Base-by-base conservation (phyloP, 2,888 invertebrate species). In the Mesorhabditis sp. region DNA sequence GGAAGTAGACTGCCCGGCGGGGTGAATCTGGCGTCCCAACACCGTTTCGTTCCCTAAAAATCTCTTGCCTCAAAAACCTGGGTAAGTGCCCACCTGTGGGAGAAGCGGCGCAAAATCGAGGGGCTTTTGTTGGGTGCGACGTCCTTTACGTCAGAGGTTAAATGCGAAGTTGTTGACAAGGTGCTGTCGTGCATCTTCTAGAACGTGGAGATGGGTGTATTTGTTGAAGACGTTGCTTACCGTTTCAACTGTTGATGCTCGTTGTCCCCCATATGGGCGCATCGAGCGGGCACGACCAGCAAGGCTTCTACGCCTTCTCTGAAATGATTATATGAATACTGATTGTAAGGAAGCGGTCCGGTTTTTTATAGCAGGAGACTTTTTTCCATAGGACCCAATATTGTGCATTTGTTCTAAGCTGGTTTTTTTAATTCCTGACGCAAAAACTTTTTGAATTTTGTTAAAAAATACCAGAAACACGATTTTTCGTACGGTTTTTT, bases 51-150 rank as follows among this genome's bases (percentile, higher is more conserved):
- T 50, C 58, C 58, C 58, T 50, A 50, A n/a, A 50, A 50, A 50
- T n/a, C 7, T 28, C 28, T 2, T 50, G 58, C 58, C 7, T 50
- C n/a, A 10, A 50, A 13, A 13, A n/a, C 58, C 58, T 13, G n/a
- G 7, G n/a, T 13, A 50, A 50, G 58, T 50, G 7, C 58, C 1
- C n/a, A 50, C 58, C 58, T 10, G n/a, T 50, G 58, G 7, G 58
- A 50, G 58, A 50, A 50, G 7, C 58, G 7, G 10, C 58, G 7
- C 58, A 50, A 50, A 13, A 50, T 50, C n/a, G 58, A 50, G 10
- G 58, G 58, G n/a, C 58, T 50, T 50, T 50, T 50, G n/a, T 50
- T 50, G 58, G 58, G 58, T 50, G 58, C 58, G 58, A n/a, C n/a
- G 58, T 50, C 58, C n/a, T n/a, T 50, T 50, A n/a, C n/a, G 10